Percentiles rank a stretch among this genome's conserved stretches.
Conservation (phyloP, 2,888 invertebrate species). For the Thereva unica region DNA sequence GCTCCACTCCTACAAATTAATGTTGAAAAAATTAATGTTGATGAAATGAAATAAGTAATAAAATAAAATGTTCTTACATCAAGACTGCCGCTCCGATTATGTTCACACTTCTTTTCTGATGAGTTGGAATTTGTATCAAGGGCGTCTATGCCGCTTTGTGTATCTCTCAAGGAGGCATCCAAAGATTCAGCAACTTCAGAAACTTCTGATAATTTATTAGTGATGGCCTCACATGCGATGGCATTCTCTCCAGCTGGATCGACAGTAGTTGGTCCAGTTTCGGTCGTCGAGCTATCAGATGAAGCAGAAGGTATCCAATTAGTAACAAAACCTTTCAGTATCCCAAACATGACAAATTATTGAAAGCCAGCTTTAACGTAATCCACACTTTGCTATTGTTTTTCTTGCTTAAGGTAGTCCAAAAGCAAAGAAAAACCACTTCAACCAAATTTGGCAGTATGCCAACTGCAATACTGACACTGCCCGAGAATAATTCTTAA, state of each 20-base stretch:
- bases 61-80: constrained; percentile 44
- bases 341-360: constrained; percentile 35
- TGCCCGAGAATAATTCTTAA: too few relatives aligned
- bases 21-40: not conserved
- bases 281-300: constrained; percentile 18
- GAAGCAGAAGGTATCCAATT: constrained; percentile 10
- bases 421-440: too few relatives aligned
- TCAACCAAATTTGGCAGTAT: too few relatives aligned
- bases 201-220: constrained; percentile 67
- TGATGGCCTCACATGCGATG: constrained; percentile 69
- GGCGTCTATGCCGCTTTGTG: constrained; percentile 52
- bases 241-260: constrained; percentile 60
- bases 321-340: constrained; percentile 37
- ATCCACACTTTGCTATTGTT: too few relatives aligned
- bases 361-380: not conserved
- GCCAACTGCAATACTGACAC: too few relatives aligned
- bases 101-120: constrained; percentile 50
- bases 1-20: constrained; percentile 55
- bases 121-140: constrained; percentile 45
- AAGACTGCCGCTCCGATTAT: constrained; percentile 40
- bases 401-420: too few relatives aligned
- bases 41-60: not conserved
- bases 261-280: constrained; percentile 42
- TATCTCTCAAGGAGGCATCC: constrained; percentile 63
- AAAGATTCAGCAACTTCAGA: constrained; percentile 69